Conservation (phyloP, 2,113 vertebrate genomes). For the Psittacara wagleri region DNA sequence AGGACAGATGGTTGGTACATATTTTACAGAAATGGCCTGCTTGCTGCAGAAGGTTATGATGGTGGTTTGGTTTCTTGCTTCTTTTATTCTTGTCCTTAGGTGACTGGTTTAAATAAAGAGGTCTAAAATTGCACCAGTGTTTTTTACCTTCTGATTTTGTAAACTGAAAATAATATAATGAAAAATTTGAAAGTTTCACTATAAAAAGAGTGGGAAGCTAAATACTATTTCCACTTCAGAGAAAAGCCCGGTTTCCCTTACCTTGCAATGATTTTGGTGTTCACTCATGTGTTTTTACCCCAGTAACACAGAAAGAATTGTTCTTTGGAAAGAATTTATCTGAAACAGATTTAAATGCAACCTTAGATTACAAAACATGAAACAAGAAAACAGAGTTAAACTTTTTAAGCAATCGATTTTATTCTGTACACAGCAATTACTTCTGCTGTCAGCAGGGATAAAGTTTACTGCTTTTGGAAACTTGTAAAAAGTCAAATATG, state of each 20-base stretch:
- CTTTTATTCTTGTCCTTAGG: background rate
- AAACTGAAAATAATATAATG: background rate
- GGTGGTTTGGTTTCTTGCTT: background rate
- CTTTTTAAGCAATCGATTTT: constrained; percentile 21
- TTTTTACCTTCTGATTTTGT: background rate
- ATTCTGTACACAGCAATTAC: constrained; percentile 56
- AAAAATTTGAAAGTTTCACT: background rate
- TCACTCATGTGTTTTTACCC: background rate
- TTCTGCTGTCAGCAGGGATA: constrained; percentile 52
- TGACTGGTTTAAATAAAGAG: background rate
- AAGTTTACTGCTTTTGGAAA: constrained; percentile 53
- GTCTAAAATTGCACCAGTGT: background rate
- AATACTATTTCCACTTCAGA: background rate
- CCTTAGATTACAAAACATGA: background rate
- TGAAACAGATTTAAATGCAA: background rate
- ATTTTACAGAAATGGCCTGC: background rate
- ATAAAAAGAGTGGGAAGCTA: background rate
- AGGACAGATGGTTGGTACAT: background rate
- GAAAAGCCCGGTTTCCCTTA: background rate
- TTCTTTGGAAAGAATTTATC: background rate
- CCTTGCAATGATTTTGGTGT: background rate
- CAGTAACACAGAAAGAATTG: background rate
- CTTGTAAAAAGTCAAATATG: constrained; percentile 37
- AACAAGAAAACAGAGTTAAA: constrained; percentile 29
- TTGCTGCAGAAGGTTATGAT: background rate